A percentile compares a stretch with the other conserved stretches of the same genome.
These are phyloP conservation scores for Danionella dracula DNA, from an alignment of 2,797 vertebrate genomes.

Conservation along the genomic window DNA sequence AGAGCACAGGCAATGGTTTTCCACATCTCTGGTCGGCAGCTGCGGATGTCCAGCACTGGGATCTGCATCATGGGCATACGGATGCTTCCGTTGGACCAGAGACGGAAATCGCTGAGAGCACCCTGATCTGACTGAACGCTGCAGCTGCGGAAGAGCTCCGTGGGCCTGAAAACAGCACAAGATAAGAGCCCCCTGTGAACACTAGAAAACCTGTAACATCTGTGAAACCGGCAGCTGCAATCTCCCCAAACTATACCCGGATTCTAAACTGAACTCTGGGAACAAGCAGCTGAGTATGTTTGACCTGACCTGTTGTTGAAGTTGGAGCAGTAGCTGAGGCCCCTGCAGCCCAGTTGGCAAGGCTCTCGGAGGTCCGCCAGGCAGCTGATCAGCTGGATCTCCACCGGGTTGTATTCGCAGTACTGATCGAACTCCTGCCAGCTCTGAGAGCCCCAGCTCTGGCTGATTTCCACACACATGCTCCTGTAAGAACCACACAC, in stretches of 20 bases:
- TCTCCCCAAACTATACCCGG: no score
- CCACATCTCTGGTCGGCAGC: conserved; percentile 94
- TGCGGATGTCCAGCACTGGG: conserved; percentile 92
- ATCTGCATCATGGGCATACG: conserved; percentile 99
- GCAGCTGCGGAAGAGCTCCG: conserved; percentile 95
- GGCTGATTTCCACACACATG: conserved; percentile 93
- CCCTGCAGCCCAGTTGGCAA: conserved; percentile 95
- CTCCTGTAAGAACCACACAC: conserved; percentile 67
- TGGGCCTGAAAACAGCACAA: conserved; percentile 72
- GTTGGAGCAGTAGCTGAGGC: conserved; percentile 95
- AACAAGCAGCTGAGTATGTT: not conserved
- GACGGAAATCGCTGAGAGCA: conserved; percentile 95
- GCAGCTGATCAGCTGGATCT: conserved; percentile 92
- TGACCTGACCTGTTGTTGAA: conserved; percentile 92
- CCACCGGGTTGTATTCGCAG: conserved; percentile 91
- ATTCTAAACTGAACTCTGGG: no score
- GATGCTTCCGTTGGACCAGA: conserved; percentile 97
- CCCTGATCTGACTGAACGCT: conserved; percentile 96
- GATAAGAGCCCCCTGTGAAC: no score
- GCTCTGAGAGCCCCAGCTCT: conserved; percentile 93
- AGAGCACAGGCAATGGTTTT: conserved; percentile 92
- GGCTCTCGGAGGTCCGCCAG: conserved; percentile 94
- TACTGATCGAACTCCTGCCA: conserved; percentile 96
- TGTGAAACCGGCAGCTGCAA: no score
- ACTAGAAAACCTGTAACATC: no score